These are phyloP conservation scores for Plagodis dolabraria DNA, from an alignment of 2,888 invertebrate species.

Conservation along the genomic window DNA sequence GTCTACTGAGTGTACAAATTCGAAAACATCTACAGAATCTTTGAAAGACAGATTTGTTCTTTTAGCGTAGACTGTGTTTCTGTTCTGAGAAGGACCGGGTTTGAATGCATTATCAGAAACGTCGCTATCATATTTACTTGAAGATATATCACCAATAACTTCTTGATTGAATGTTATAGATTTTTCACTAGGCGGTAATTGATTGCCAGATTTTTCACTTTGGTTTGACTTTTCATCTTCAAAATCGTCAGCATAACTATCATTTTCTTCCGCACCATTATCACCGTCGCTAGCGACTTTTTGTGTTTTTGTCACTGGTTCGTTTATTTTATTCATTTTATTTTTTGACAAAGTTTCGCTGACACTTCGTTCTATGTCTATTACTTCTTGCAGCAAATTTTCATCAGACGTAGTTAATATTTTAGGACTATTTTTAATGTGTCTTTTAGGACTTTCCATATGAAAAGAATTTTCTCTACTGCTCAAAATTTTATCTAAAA, in stretches of 20 bases:
- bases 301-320: conserved; percentile 33
- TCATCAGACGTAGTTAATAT: conserved; percentile 75
- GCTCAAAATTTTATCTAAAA: conserved; percentile 70
- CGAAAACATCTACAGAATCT: conserved; percentile 71
- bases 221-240: conserved; percentile 71
- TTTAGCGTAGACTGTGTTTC: conserved; percentile 60
- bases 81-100: conserved; percentile 38
- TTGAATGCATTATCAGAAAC: conserved; percentile 16
- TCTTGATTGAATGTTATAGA: conserved; percentile 27
- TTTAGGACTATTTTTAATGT: conserved; percentile 46
- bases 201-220: conserved; percentile 34
- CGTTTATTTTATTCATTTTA: conserved; percentile 36
- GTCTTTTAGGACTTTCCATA: conserved; percentile 51
- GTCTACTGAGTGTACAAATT: conserved; percentile 72
- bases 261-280: conserved; percentile 48
- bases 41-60: conserved; percentile 67
- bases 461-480: conserved; percentile 69
- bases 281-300: conserved; percentile 42
- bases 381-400: conserved; percentile 74
- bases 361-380: conserved; percentile 70
- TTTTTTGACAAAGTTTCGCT: conserved; percentile 61
- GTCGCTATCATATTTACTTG: conserved; percentile 25
- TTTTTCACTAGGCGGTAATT: conserved; percentile 23
- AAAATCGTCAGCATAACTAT: conserved; percentile 78
- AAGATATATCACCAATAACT: conserved; percentile 19